These are phyloP conservation scores for Dasypus novemcinctus DNA, from an alignment of 2,113 vertebrate genomes.

Conservation along the genomic window DNA sequence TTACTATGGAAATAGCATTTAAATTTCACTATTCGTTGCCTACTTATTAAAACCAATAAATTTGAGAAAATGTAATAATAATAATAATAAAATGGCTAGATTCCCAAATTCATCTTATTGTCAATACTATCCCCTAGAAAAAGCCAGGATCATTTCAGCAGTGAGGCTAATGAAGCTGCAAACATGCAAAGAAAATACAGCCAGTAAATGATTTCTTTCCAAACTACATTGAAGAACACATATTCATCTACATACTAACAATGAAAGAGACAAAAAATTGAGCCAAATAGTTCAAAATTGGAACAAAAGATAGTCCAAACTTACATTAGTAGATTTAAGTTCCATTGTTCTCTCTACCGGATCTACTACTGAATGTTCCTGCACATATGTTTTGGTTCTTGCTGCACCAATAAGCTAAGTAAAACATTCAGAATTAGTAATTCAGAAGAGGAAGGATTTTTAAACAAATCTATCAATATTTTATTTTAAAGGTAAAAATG, in stretches of 20 bases:
- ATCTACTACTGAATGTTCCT: slow-evolving; percentile 96
- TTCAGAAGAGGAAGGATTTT: neutral
- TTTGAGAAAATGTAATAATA: neutral
- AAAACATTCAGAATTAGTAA: slow-evolving; percentile 44
- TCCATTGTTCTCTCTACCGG: slow-evolving; percentile 91
- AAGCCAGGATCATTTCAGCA: neutral
- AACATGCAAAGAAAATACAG: accelerated
- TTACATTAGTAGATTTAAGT: slow-evolving; percentile 95
- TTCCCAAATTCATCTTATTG: neutral
- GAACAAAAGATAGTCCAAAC: slow-evolving; percentile 71
- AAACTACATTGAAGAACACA: accelerated
- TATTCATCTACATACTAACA: neutral
- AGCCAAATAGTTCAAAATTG: neutral
- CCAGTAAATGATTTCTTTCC: neutral
- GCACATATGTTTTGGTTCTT: slow-evolving; percentile 92
- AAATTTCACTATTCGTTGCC: neutral
- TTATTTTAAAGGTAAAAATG: slow-evolving; percentile 31
- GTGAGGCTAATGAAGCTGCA: neutral
- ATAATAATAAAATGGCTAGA: too few species aligned
- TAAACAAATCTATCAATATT: neutral
- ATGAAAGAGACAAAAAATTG: neutral
- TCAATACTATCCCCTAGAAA: neutral
- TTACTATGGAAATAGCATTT: neutral
- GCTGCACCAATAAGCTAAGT: slow-evolving; percentile 91
- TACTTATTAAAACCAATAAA: neutral